These are phyloP conservation scores for Grammomys surdaster DNA, from an alignment of 2,113 vertebrate species.

Conservation along the genomic window DNA sequence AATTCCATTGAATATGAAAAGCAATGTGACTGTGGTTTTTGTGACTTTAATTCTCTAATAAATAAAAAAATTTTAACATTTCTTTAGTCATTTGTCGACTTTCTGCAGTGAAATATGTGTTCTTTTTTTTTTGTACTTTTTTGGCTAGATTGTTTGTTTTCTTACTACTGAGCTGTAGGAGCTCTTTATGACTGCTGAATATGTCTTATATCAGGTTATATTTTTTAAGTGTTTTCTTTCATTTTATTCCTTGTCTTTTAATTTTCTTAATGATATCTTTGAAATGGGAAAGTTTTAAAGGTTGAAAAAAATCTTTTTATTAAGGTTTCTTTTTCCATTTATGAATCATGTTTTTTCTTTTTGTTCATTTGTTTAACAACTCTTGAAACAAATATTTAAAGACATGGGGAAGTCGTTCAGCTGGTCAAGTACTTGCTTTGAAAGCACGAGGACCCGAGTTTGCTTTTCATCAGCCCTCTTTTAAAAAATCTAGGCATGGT, in stretches of 20 bases:
- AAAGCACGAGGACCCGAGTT: background rate
- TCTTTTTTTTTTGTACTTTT: background rate
- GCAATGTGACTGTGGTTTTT: background rate
- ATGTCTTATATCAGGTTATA: background rate
- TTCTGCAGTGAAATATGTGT: background rate
- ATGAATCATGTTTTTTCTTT: background rate
- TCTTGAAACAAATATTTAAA: background rate
- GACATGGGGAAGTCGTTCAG: background rate
- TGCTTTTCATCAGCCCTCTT: background rate
- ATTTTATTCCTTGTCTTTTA: background rate
- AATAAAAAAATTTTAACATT: background rate
- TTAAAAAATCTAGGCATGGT: background rate
- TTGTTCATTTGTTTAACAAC: background rate
- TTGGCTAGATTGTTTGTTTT: background rate
- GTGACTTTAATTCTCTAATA: background rate
- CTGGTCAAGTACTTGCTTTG: background rate
- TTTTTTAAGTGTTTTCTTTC: slow-evolving; percentile 18
- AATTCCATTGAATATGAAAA: background rate
- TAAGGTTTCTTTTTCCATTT: background rate
- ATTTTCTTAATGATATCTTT: background rate
- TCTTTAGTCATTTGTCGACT: background rate
- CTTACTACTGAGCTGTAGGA: background rate
- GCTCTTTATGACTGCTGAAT: background rate
- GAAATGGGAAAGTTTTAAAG: background rate
- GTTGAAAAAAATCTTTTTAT: slow-evolving; percentile 8